Evolutionary conservation across 2,888 invertebrate genomes (phyloP), one percentile per base, ranked within the genome.

Genomic region (Heliconius sara): DNA sequence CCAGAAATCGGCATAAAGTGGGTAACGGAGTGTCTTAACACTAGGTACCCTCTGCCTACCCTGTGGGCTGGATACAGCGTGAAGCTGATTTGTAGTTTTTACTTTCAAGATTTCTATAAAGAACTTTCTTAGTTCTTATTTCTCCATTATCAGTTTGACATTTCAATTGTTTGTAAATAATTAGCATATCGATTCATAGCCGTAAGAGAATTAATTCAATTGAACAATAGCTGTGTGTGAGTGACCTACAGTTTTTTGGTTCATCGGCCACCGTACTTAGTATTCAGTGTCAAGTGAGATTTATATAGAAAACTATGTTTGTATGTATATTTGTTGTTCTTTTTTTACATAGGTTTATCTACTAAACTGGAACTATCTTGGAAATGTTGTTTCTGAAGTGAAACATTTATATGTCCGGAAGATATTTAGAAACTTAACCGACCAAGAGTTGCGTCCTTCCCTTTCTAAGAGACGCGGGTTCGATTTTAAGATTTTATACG

Each of bases 171-270:
- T 34, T 75, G 43, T 27, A 74, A 63, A 43, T 63, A 60, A 65
- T 74, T 74, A 63, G 25, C 65, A 75, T 75, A 27, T 57, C 13
- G 12, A 19, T 75, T 75, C 65, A 65, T 43, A 16, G 13, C 25
- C 16, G 16, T 9, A 70, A 3, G 25, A 43, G 25, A 7, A 43
- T 70, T 75, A 75, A 65, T 39, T 75, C 27, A 43, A 75, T 65
- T 72, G 52, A 65, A 75, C 75, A 75, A 65, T 75, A 65, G 73
- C 30, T 57, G 22, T 57, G 22, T 72, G 60, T 73, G 73, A 73
- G 7, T 73, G 57, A n/a, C 72, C 72, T 57, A 30, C 6, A 12
- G 30, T 73, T 73, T 73, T 72, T n/a, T 60, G 52, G 25, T 73
- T 60, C n/a, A 68, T 68, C 43, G 39, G 43, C 22, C 68, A 68